These are phyloP conservation scores for Eucriotettix oculatus DNA, from an alignment of 2,888 invertebrate genomes.

Conservation along the genomic window DNA sequence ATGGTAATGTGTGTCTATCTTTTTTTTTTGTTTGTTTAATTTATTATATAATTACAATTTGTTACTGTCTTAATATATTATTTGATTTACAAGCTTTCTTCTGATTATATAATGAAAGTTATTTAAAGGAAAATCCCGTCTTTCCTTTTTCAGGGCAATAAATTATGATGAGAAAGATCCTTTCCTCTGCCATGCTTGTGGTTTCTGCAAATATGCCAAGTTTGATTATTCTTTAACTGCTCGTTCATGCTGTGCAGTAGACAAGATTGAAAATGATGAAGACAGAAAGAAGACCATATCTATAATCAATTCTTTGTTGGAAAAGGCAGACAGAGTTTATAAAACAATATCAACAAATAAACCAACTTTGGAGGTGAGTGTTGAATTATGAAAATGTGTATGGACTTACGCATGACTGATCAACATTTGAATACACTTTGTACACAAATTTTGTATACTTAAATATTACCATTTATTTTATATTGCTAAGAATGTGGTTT, in stretches of 20 bases:
- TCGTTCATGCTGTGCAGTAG: slow-evolving; percentile 87
- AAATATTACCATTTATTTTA: no score
- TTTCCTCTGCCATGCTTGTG: slow-evolving; percentile 95
- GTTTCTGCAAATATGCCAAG: slow-evolving; percentile 98
- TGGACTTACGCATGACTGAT: no score
- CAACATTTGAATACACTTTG: no score
- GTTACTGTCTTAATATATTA: background rate
- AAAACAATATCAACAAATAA: slow-evolving; percentile 80
- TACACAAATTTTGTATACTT: no score
- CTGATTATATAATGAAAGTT: background rate
- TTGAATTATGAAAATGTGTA: background rate
- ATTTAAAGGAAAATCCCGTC: background rate
- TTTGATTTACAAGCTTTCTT: background rate
- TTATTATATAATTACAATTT: no score
- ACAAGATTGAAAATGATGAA: slow-evolving; percentile 92
- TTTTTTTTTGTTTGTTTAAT: no score
- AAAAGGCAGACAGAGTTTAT: slow-evolving; percentile 89
- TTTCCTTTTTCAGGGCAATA: slow-evolving; percentile 52
- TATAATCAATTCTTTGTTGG: slow-evolving; percentile 75
- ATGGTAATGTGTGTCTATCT: no score
- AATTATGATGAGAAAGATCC: slow-evolving; percentile 99
- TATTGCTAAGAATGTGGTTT: no score
- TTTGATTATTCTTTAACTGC: slow-evolving; percentile 90
- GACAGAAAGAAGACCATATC: slow-evolving; percentile 89
- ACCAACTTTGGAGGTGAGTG: slow-evolving; percentile 61